Evolutionary conservation across 2,888 invertebrate genomes (phyloP).

Genomic region (Harpalus rubripes): DNA sequence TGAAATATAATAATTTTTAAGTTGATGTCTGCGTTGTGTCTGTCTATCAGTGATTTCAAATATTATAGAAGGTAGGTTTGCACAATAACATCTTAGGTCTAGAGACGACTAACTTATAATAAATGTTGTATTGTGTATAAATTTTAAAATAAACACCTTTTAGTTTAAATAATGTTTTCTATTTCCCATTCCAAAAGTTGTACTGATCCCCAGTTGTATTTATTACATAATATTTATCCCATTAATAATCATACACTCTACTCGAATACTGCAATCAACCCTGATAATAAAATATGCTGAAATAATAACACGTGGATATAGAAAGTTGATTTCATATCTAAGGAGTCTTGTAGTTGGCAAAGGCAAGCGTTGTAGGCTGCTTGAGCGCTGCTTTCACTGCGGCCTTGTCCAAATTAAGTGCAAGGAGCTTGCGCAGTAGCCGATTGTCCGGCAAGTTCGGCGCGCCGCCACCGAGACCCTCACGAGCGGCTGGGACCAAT

Average conservation of each 20-base stretch:
- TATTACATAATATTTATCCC: conserved; percentile 5
- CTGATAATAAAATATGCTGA: conserved; percentile 61
- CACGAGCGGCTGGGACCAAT: conserved; percentile 80
- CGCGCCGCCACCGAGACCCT: conserved; percentile 77
- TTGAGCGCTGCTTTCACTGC: conserved; percentile 76
- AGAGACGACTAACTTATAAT: too few species aligned
- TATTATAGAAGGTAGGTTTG: too few species aligned
- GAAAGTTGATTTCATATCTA: conserved; percentile 67
- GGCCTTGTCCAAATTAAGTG: conserved; percentile 78
- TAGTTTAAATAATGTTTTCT: too few species aligned
- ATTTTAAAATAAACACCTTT: not conserved
- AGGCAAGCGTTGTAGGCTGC: conserved; percentile 69
- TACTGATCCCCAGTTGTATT: not conserved
- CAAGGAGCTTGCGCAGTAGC: conserved; percentile 79
- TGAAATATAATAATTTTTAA: too few species aligned
- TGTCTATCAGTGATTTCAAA: too few species aligned
- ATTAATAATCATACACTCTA: conserved; percentile 29
- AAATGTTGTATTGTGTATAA: too few species aligned
- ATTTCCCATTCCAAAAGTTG: not conserved
- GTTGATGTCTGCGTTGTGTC: too few species aligned
- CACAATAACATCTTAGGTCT: too few species aligned
- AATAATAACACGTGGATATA: conserved; percentile 61
- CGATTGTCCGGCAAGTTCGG: conserved; percentile 71
- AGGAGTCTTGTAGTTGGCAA: conserved; percentile 72
- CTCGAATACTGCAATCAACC: conserved; percentile 65